Base-by-base conservation (phyloP, 1,140 invertebrate species). In the Diorhabda elongata region DNA sequence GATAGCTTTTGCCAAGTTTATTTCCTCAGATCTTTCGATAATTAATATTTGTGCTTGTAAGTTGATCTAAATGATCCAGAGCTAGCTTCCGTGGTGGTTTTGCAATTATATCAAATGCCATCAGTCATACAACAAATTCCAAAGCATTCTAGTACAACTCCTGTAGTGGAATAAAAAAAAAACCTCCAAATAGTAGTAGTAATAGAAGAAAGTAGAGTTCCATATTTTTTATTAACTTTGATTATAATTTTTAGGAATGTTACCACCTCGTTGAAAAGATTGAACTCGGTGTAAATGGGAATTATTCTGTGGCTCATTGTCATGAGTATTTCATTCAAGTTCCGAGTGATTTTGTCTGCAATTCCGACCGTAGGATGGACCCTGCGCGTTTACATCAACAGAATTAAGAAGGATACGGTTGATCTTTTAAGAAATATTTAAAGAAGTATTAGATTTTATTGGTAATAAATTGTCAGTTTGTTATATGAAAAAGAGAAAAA, bases 211-310 rank as follows among this genome's bases (percentile, higher is more conserved):
- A 26, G 26, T 26, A 26, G 26, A 26, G 1, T 26, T 26, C 26
- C 26, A 26, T 26, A 1, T 26, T 26, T 26, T 9, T 43, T 52
- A 52, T 43, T 43, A n/a, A 43, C 9, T n/a, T 64, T 47, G 58
- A 9, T 62, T 62, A 6, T 11, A 61, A 58, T 26, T 72, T 71
- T 61, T 66, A 77, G 76, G 72, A 71, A 56, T 76, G 64, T 65
- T 74, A 52, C 76, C 76, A 60, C 76, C 76, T 68, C 74, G 76
- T 72, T 77, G 76, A 77, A 76, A 43, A 41, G 58, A 60, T 47
- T 3, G n/a, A 62, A 7, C 41, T 57, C 58, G 11, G 41, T 45
- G 57, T 59, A 42, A 57, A 63, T 66, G 43, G 47, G 64, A 43
- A 57, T 65, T 61, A 71, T 73, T 62, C 61, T 61, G 52, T 73